Percentiles rank a stretch among this genome's conserved stretches.
Evolutionary conservation across 2,888 invertebrate genomes (phyloP).

Genomic region (Chorisops tibialis): DNA sequence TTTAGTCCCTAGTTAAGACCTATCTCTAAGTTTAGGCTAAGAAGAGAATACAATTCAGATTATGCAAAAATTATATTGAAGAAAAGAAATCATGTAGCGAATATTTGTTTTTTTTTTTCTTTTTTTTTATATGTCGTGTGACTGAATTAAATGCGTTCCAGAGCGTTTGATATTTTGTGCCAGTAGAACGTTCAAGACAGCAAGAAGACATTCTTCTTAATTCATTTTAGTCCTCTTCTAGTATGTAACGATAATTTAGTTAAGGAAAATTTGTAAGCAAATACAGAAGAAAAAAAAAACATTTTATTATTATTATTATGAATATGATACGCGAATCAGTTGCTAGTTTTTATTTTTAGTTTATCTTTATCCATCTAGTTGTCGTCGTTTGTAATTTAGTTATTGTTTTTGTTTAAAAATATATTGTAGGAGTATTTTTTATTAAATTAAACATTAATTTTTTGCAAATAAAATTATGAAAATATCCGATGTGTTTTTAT

Average conservation of each 20-base stretch:
- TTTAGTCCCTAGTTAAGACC: neutral
- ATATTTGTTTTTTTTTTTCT: neutral
- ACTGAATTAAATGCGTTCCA: neutral
- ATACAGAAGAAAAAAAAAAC: neutral
- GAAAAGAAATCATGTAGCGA: constrained; percentile 6
- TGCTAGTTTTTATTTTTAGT: too few relatives aligned
- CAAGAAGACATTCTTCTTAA: neutral
- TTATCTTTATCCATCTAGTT: neutral
- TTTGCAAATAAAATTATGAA: too few relatives aligned
- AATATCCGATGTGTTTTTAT: too few relatives aligned
- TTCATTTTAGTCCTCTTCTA: neutral
- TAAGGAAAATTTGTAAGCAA: neutral
- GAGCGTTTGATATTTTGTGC: constrained; percentile 24
- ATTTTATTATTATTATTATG: neutral
- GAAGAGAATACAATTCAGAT: neutral
- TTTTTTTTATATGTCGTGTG: neutral
- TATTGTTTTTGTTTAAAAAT: constrained; percentile 22
- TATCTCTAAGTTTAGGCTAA: too few relatives aligned
- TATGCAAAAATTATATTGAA: neutral
- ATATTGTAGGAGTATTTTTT: neutral
- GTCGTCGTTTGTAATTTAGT: constrained; percentile 24
- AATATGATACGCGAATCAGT: neutral
- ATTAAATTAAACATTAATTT: too few relatives aligned
- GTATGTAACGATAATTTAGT: neutral
- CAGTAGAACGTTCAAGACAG: constrained; percentile 7